These are phyloP conservation scores for Glareola pratincola DNA, from an alignment of 2,113 vertebrate species.

Conservation along the genomic window DNA sequence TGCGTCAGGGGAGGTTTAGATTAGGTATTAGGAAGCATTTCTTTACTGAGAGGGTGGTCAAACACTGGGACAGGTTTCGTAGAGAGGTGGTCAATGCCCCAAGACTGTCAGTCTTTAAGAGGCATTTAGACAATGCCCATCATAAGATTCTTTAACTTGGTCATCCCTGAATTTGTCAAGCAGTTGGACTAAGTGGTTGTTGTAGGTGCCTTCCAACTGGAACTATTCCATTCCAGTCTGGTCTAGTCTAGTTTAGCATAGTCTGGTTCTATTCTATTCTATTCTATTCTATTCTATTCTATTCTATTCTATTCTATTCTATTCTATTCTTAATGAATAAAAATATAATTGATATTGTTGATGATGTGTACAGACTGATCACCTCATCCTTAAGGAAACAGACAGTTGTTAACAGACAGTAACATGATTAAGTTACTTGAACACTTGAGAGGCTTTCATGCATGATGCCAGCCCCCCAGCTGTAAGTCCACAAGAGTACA, in stretches of 20 bases:
- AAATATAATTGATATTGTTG: neutral
- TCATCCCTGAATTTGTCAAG: neutral
- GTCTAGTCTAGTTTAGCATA: no score
- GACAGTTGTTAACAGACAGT: no score
- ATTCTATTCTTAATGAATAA: neutral
- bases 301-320: no score
- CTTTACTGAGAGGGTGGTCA: rapidly evolving
- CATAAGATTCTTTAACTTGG: neutral
- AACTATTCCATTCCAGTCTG: neutral
- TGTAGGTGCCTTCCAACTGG: neutral
- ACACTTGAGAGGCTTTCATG: neutral
- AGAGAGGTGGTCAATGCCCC: neutral
- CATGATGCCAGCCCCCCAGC: neutral
- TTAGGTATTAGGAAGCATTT: neutral
- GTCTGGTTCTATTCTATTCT: neutral
- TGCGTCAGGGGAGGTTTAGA: neutral
- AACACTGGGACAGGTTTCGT: neutral
- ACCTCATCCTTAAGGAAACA: neutral
- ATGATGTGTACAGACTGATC: neutral
- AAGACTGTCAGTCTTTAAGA: neutral
- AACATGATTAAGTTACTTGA: neutral
- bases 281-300: no score
- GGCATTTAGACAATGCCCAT: neutral
- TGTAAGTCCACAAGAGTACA: neutral
- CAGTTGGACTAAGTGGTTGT: neutral